Evolutionary conservation across 2,888 invertebrate genomes (phyloP).

Genomic region (Mantis religiosa): DNA sequence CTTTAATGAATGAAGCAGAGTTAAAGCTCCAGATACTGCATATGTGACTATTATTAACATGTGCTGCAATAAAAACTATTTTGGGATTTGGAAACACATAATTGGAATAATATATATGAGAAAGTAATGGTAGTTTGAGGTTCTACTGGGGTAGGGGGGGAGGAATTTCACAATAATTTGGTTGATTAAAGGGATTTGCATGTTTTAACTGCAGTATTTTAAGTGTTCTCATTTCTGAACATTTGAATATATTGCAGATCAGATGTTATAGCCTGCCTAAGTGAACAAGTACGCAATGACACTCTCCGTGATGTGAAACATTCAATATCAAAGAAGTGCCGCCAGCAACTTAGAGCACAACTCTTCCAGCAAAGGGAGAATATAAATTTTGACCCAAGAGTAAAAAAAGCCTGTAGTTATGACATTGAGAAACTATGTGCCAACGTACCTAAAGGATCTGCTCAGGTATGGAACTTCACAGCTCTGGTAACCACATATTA

Average conservation of each 20-base stretch:
- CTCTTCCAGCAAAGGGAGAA: slow-evolving; percentile 89
- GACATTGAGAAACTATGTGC: slow-evolving; percentile 75
- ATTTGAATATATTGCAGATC: slow-evolving; percentile 37
- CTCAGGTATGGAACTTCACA: slow-evolving; percentile 45
- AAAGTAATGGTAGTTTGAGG: no score
- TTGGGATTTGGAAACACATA: no score
- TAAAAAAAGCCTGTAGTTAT: slow-evolving; percentile 74
- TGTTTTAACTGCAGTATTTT: not conserved
- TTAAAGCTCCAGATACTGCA: no score
- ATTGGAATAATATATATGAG: no score
- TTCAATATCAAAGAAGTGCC: slow-evolving; percentile 80
- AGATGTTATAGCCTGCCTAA: slow-evolving; percentile 81
- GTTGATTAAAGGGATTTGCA: not conserved
- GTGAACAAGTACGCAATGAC: slow-evolving; percentile 86
- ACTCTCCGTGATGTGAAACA: slow-evolving; percentile 71
- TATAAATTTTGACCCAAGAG: slow-evolving; percentile 76
- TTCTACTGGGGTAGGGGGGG: no score
- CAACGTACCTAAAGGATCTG: slow-evolving; percentile 62
- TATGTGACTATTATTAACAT: no score
- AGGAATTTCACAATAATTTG: not conserved
- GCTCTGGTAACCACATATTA: not conserved
- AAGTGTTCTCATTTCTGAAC: not conserved
- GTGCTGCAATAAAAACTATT: no score
- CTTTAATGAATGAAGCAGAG: no score
- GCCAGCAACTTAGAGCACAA: slow-evolving; percentile 86